Base-by-base conservation (phyloP, 1,140 invertebrate genomes). In the Cherax destructor region DNA sequence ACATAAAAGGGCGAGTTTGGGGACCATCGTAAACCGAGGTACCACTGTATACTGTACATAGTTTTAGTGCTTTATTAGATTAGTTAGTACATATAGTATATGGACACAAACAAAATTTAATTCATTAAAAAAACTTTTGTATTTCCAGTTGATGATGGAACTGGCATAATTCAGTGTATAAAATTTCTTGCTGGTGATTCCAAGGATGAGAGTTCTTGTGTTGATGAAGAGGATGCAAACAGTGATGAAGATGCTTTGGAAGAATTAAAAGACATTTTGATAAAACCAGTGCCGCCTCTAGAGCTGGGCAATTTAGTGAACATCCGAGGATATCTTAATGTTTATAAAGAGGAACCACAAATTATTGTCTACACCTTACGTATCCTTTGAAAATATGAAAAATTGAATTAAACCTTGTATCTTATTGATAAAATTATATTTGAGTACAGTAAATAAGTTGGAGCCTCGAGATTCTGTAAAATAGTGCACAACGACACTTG, bases 101-200 rank as follows among this genome's bases (percentile, higher is more conserved):
- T 1, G 7, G 11, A 76, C 72, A 18, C 21, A 18, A 0, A 9
- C 7, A 76, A 76, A 76, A 24, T 10, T 41, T 24, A 24, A 41
- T 16, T 1, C 30, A 1, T 41, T 41, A 41, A 41, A 41, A 41
- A 1, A n/a, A 18, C 41, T 79, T 50, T 50, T 79, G 5, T 52
- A 16, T 79, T 30, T 52, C 3, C 77, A 79, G 77, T 79, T 49
- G 77, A 79, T 79, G 77, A 79, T n/a, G n/a, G 41, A 5, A 79
- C 77, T 4, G 77, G 77, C 9, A 49, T 79, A 79, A 79, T 79
- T 21, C 13, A 79, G 47, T 79, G 77, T 79, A 21, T 50, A 11
- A 79, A 50, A 6, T 79, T 79, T 50, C 30, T 1, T 41, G 10
- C 30, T 78, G 30, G 2, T 41, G 30, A 41, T 41, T 41, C 30